Conservation (phyloP, 2,113 vertebrate genomes). For the Eclectus roratus region DNA sequence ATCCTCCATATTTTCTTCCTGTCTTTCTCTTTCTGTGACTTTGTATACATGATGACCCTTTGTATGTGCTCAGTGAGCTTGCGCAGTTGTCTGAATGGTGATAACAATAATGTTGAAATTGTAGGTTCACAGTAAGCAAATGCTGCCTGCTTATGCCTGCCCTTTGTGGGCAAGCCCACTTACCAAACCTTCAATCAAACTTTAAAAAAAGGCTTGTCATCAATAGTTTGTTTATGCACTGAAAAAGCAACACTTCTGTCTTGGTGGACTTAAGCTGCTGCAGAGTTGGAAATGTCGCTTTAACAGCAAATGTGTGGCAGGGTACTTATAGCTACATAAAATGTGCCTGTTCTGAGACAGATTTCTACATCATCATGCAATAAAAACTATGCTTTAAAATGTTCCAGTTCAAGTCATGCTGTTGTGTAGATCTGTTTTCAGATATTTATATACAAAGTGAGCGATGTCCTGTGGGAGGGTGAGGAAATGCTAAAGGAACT, state of each 20-base stretch:
- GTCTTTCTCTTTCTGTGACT: not conserved
- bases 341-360: not conserved
- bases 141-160: rapidly evolving
- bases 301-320: not conserved
- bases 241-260: not conserved
- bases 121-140: not conserved
- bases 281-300: not conserved
- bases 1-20: rapidly evolving
- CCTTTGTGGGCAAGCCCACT: not conserved
- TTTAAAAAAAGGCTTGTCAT: not conserved
- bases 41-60: rapidly evolving
- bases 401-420: not conserved
- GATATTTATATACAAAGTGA: not conserved
- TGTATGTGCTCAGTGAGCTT: not conserved
- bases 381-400: not conserved
- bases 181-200: not conserved
- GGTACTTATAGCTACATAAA: not conserved
- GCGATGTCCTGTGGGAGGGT: rapidly evolving
- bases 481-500: rapidly evolving
- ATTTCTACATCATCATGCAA: not conserved
- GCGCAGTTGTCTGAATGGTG: not conserved
- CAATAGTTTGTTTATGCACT: not conserved
- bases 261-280: not conserved
- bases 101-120: not conserved
- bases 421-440: not conserved